A percentile compares a stretch with the other conserved stretches of the same genome.
phyloP scores from a whole-genome alignment of 2,797 vertebrate genomes.

The Manis javanica region DNA sequence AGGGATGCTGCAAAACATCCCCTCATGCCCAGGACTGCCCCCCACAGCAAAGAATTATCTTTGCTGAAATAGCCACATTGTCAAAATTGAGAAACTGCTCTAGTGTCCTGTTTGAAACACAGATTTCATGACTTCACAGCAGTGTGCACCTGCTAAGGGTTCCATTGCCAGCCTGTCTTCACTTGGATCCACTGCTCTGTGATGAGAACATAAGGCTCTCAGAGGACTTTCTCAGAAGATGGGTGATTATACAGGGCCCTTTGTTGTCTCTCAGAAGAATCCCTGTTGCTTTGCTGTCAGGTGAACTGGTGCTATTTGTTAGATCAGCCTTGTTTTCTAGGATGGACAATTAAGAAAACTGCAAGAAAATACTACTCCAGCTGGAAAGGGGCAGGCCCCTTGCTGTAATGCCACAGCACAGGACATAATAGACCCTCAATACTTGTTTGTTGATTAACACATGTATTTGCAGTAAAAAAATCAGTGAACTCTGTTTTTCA shows the following conservation, averaged over 20 bases:
- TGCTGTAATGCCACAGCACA: rapidly evolving
- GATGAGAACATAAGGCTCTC: background rate
- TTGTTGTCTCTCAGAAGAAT: background rate
- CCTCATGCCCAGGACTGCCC: background rate
- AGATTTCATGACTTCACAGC: background rate
- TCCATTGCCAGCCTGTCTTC: background rate
- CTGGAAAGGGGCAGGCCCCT: background rate
- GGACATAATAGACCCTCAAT: background rate
- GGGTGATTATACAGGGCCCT: background rate
- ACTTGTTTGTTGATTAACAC: conserved; percentile 3
- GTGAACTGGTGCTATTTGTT: background rate
- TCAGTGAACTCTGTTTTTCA: conserved; percentile 33
- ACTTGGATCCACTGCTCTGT: background rate
- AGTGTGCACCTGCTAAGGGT: background rate
- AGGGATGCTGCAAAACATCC: background rate
- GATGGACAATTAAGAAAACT: background rate
- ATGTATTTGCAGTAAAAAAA: conserved; percentile 62
- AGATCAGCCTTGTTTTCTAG: background rate
- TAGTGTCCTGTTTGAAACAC: background rate
- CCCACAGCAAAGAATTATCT: background rate
- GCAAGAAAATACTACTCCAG: background rate
- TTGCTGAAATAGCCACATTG: background rate
- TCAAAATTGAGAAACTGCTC: background rate
- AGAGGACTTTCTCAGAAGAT: background rate
- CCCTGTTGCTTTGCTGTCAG: background rate